These are phyloP conservation scores for Trissonchulus latispiculum DNA, from an alignment of 2,888 invertebrate genomes.

Conservation along the genomic window DNA sequence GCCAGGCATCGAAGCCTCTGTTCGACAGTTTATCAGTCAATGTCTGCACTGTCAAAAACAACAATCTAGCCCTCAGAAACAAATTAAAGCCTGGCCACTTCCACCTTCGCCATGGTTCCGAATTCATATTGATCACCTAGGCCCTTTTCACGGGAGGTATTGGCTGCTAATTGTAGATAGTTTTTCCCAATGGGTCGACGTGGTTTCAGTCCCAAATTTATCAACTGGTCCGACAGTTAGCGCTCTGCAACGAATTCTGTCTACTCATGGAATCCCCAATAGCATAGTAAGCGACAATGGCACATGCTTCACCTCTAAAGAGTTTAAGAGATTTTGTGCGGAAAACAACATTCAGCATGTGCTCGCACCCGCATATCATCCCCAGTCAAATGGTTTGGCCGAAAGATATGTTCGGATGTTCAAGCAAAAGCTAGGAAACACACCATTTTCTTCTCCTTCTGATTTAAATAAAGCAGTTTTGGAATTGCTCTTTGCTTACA, in stretches of 20 bases:
- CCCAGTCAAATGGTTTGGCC: constrained; percentile 35
- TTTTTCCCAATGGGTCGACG: constrained; percentile 44
- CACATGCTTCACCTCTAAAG: constrained; percentile 32
- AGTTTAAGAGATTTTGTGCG: constrained; percentile 31
- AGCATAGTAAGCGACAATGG: constrained; percentile 41
- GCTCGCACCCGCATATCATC: constrained; percentile 32
- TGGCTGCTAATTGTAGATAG: constrained; percentile 45
- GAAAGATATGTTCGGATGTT: constrained; percentile 34
- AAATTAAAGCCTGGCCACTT: no score
- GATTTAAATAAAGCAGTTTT: background rate
- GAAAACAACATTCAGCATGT: constrained; percentile 30
- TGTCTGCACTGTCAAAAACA: constrained; percentile 32
- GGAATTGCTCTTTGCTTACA: background rate
- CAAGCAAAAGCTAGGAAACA: constrained; percentile 23
- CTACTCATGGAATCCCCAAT: constrained; percentile 33
- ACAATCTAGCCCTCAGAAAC: no score
- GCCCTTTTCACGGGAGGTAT: constrained; percentile 38
- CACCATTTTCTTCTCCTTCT: background rate
- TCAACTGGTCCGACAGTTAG: constrained; percentile 28
- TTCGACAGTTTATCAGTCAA: constrained; percentile 26
- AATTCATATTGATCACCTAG: constrained; percentile 47
- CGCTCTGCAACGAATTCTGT: constrained; percentile 29
- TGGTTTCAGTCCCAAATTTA: constrained; percentile 24
- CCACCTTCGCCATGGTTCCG: constrained; percentile 41
- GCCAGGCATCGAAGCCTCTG: constrained; percentile 31